Percentiles rank a stretch among this genome's conserved stretches.
Conservation (phyloP, 1,140 invertebrate species). For the Pachyrhynchus sulphureomaculatus region DNA sequence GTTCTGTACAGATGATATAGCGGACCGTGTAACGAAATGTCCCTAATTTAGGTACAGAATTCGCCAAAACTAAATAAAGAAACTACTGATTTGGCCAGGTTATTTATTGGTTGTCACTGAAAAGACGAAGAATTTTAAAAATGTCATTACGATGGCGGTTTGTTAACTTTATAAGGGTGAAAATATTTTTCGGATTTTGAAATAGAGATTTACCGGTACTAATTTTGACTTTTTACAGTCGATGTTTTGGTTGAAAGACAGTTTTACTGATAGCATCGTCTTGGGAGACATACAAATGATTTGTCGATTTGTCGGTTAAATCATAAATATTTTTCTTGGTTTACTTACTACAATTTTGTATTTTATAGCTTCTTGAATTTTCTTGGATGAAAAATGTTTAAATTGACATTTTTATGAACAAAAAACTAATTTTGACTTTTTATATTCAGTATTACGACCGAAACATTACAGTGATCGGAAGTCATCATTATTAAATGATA, state of each 20-base stretch:
- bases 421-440: too few species aligned
- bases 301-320: too few species aligned
- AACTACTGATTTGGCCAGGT: constrained; percentile 31
- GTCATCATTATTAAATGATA: too few species aligned
- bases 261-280: constrained; percentile 13
- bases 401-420: too few species aligned
- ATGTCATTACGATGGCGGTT: constrained; percentile 41
- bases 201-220: constrained; percentile 14
- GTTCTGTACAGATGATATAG: not conserved
- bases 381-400: too few species aligned
- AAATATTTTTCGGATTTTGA: constrained; percentile 23
- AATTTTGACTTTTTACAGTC: constrained; percentile 19
- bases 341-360: too few species aligned
- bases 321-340: too few species aligned
- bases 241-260: constrained; percentile 19
- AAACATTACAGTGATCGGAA: too few species aligned
- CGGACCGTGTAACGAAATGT: not conserved
- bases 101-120: constrained; percentile 40
- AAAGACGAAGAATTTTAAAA: constrained; percentile 35
- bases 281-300: not conserved
- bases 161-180: constrained; percentile 37
- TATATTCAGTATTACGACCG: too few species aligned
- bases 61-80: constrained; percentile 21
- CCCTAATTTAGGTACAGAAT: constrained; percentile 22
- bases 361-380: too few species aligned